These are phyloP conservation scores for Pagetopsis macropterus DNA, from an alignment of 2,797 vertebrate species.

Conservation along the genomic window DNA sequence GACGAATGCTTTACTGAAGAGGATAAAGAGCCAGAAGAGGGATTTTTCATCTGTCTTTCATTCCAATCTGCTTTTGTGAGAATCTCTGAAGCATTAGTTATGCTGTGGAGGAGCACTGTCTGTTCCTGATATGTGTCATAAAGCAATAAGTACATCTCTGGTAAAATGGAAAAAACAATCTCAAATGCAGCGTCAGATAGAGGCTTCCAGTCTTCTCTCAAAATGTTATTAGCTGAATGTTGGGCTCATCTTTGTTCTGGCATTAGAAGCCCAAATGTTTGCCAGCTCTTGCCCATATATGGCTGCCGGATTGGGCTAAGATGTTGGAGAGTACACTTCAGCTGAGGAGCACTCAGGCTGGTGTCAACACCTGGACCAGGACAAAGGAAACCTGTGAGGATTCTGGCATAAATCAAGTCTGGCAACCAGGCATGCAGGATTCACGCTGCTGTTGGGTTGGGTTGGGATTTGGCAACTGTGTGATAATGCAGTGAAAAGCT, in stretches of 20 bases:
- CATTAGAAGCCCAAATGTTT: slow-evolving; percentile 9
- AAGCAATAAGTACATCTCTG: slow-evolving; percentile 13
- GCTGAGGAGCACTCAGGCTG: slow-evolving; percentile 20
- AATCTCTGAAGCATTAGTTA: slow-evolving; percentile 20
- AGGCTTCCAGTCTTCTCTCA: slow-evolving; percentile 13
- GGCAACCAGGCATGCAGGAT: slow-evolving; percentile 1
- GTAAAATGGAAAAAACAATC: neutral
- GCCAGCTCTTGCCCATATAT: slow-evolving; percentile 11
- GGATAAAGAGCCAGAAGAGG: slow-evolving; percentile 36
- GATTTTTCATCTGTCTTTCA: slow-evolving; percentile 57
- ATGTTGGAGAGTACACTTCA: neutral
- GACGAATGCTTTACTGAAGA: slow-evolving; percentile 41
- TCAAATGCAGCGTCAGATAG: neutral
- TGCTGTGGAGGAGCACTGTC: slow-evolving; percentile 37
- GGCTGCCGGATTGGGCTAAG: slow-evolving; percentile 37
- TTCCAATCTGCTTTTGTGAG: slow-evolving; percentile 48
- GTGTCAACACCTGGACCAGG: slow-evolving; percentile 52
- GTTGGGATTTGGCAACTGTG: neutral
- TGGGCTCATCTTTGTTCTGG: slow-evolving; percentile 41
- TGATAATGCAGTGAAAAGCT: neutral
- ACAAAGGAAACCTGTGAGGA: slow-evolving; percentile 27
- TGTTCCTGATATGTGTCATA: slow-evolving; percentile 46
- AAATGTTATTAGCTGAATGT: slow-evolving; percentile 22
- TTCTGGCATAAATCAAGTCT: slow-evolving; percentile 28
- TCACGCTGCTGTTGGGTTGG: slow-evolving; percentile 6